Percentiles rank a stretch among this genome's conserved stretches.
Evolutionary conservation across 2,113 vertebrate species (phyloP).

Genomic region (Planiliza haematocheilus): DNA sequence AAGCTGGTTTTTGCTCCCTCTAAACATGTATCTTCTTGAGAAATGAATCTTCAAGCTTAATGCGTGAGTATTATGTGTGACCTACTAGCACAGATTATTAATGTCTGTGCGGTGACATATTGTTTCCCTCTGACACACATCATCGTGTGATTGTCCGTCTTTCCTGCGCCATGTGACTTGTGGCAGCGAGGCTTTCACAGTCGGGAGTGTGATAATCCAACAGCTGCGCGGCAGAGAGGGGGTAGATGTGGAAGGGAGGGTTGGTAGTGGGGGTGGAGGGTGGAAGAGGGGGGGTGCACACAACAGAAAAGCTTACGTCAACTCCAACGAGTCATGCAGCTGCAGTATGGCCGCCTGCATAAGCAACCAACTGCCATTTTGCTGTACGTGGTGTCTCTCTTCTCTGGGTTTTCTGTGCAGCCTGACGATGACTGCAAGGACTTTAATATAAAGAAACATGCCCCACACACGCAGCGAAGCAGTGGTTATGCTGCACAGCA

Average conservation of each 20-base stretch:
- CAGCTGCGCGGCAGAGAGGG: constrained; percentile 71
- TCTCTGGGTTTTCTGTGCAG: background rate
- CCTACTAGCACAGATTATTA: background rate
- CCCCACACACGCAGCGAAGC: background rate
- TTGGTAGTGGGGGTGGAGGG: background rate
- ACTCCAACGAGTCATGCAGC: constrained; percentile 65
- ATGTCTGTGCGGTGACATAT: background rate
- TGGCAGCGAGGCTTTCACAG: constrained; percentile 59
- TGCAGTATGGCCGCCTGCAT: constrained; percentile 53
- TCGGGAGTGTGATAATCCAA: constrained; percentile 70
- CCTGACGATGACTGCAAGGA: background rate
- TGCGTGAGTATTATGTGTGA: background rate
- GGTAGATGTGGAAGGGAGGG: constrained; percentile 15
- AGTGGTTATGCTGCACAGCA: constrained; percentile 4
- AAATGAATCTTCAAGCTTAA: background rate
- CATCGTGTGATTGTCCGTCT: constrained; percentile 37
- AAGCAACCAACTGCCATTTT: constrained; percentile 60
- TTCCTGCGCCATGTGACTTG: constrained; percentile 54
- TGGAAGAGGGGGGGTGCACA: background rate
- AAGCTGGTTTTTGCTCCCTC: background rate
- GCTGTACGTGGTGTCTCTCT: background rate
- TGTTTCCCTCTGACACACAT: constrained; percentile 22
- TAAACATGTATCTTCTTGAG: too few species aligned
- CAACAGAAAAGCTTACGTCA: constrained; percentile 73
- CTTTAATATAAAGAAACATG: background rate